phyloP scores from a whole-genome alignment of 1,140 invertebrate species.

The Drepana arcuata region DNA sequence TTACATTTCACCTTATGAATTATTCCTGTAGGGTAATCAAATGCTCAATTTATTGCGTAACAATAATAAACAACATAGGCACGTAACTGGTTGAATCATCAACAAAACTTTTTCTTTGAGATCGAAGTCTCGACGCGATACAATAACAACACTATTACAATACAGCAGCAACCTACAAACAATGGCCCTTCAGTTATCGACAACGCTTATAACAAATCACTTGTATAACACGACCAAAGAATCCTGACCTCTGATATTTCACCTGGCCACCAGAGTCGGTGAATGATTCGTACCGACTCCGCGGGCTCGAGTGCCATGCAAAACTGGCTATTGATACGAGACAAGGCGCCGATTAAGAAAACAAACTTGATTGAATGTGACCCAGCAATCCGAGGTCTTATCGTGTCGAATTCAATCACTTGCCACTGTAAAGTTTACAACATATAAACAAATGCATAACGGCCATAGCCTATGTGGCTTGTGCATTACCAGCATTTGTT shows the following conservation, averaged over 20 bases:
- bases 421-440: not conserved
- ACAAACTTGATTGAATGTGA: conserved; percentile 30
- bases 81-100: not conserved
- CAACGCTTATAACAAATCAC: conserved; percentile 32
- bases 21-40: too few relatives aligned
- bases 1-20: not conserved
- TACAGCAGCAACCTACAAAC: conserved; percentile 26
- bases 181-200: conserved; percentile 38
- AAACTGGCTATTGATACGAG: conserved; percentile 18
- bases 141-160: conserved; percentile 24
- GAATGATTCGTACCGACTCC: too few relatives aligned
- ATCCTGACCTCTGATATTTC: conserved; percentile 21
- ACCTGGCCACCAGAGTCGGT: conserved; percentile 10
- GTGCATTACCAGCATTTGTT: too few relatives aligned
- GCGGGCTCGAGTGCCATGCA: conserved; percentile 2
- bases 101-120: too few relatives aligned
- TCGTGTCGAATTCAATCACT: not conserved
- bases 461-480: too few relatives aligned
- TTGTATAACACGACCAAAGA: conserved; percentile 23
- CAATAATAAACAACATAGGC: not conserved
- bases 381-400: conserved; percentile 6
- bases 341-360: conserved; percentile 32
- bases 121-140: too few relatives aligned
- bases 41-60: not conserved
- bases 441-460: too few relatives aligned